phyloP scores from a whole-genome alignment of 1,140 invertebrate species.

The Drosophila chauvacae region DNA sequence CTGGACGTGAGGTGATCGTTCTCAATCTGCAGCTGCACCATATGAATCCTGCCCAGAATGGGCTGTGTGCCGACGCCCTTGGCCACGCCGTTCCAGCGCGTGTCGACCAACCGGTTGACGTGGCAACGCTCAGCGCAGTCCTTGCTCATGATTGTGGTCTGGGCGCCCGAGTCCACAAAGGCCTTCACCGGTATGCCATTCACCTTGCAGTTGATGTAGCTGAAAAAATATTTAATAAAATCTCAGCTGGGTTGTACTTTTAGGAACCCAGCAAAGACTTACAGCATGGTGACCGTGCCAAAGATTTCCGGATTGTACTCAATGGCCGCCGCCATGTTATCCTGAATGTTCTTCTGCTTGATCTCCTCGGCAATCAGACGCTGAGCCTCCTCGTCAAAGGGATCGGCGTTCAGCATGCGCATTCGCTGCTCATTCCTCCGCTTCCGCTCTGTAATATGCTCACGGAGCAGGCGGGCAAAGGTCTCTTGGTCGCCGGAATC shows the following conservation, averaged over 20 bases:
- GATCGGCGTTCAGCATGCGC: conserved; percentile 94
- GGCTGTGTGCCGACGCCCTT: conserved; percentile 98
- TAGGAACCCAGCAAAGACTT: conserved; percentile 12
- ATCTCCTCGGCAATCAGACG: conserved; percentile 98
- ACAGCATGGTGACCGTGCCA: conserved; percentile 98
- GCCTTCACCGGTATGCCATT: conserved; percentile 98
- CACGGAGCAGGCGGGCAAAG: conserved; percentile 92
- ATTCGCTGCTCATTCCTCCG: conserved; percentile 93
- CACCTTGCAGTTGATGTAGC: conserved; percentile 96
- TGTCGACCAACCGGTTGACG: conserved; percentile 97
- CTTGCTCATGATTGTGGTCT: conserved; percentile 97
- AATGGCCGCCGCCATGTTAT: conserved; percentile 99
- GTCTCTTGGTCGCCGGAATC: conserved; percentile 92
- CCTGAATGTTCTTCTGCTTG: conserved; percentile 97
- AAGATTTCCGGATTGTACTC: conserved; percentile 99
- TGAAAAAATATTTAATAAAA: conserved; percentile 5
- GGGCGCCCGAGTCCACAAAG: conserved; percentile 98
- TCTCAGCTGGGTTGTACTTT: too few species aligned
- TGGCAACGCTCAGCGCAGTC: conserved; percentile 96
- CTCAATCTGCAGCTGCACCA: conserved; percentile 98
- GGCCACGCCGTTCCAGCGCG: conserved; percentile 95
- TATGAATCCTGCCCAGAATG: conserved; percentile 98
- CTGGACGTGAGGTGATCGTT: conserved; percentile 97
- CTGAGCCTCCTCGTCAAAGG: conserved; percentile 97
- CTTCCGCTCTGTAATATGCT: conserved; percentile 91